A percentile compares a stretch with the other conserved stretches of the same genome.
Conservation (phyloP, 2,888 invertebrate genomes). For the Netelia melanura region DNA sequence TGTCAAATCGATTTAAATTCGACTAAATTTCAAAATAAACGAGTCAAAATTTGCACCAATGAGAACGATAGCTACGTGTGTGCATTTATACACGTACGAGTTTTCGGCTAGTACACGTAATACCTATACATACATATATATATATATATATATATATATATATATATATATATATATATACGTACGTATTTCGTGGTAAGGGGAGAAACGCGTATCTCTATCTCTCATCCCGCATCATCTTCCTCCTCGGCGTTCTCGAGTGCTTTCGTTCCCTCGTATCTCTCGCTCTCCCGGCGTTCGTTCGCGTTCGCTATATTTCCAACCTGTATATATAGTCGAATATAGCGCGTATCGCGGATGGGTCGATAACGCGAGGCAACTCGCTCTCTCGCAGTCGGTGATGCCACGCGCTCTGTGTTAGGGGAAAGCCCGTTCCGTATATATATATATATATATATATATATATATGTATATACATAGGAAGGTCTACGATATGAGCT, state of each 20-base stretch:
- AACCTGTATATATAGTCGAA: conserved; percentile 69
- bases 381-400: conserved; percentile 75
- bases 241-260: conserved; percentile 30
- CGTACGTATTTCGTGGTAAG: conserved; percentile 2
- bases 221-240: conserved; percentile 42
- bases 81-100: conserved; percentile 25
- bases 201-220: conserved; percentile 22
- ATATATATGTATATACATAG: background rate
- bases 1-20: too few relatives aligned
- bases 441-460: conserved; percentile 14
- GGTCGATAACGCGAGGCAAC: conserved; percentile 83
- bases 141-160: background rate
- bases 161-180: background rate
- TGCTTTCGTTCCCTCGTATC: conserved; percentile 37
- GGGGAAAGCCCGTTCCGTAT: background rate
- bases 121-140: background rate
- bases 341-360: conserved; percentile 77
- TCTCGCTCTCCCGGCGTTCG: conserved; percentile 13
- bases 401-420: conserved; percentile 70
- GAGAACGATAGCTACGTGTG: conserved; percentile 1
- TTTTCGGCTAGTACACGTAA: conserved; percentile 20
- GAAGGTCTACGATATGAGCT: conserved; percentile 74
- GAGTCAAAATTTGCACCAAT: background rate
- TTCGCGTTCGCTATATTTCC: conserved; percentile 30
- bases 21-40: background rate